Evolutionary conservation across 2,888 invertebrate genomes (phyloP).

Genomic region (Amphipoea oculea): DNA sequence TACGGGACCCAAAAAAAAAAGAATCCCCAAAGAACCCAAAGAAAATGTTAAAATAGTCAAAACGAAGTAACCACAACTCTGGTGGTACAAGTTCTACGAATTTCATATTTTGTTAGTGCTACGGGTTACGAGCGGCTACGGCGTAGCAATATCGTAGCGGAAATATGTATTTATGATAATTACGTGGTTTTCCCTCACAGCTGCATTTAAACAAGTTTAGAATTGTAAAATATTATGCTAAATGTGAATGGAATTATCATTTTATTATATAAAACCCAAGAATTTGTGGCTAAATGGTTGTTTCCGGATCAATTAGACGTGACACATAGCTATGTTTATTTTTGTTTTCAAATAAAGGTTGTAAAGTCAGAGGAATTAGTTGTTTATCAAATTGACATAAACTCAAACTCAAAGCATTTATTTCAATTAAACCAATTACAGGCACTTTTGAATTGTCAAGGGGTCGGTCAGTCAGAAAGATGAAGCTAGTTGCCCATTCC

Average conservation of each 20-base stretch:
- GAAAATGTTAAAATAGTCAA: slow-evolving; percentile 2
- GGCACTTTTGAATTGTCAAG: no score
- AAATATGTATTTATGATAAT: slow-evolving; percentile 70
- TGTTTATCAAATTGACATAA: not conserved
- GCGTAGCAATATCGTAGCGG: slow-evolving; percentile 61
- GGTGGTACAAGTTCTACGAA: slow-evolving; percentile 47
- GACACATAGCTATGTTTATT: not conserved
- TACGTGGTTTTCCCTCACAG: slow-evolving; percentile 46
- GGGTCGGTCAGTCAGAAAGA: no score
- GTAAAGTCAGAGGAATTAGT: not conserved
- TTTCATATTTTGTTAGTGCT: slow-evolving; percentile 49
- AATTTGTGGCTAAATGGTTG: not conserved
- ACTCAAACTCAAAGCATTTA: no score
- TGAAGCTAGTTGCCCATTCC: no score
- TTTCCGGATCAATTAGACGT: not conserved
- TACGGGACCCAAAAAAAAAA: not conserved
- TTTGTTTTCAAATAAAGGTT: not conserved
- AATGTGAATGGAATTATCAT: slow-evolving; percentile 32
- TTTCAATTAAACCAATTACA: no score
- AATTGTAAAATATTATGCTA: slow-evolving; percentile 53
- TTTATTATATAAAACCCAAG: slow-evolving; percentile 21
- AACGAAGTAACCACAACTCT: slow-evolving; percentile 16
- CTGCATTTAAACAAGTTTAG: slow-evolving; percentile 47
- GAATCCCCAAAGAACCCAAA: no score
- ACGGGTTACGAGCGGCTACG: slow-evolving; percentile 64